Evolutionary conservation across 2,797 vertebrate genomes (phyloP).

Genomic region (Vireo griseus): DNA sequence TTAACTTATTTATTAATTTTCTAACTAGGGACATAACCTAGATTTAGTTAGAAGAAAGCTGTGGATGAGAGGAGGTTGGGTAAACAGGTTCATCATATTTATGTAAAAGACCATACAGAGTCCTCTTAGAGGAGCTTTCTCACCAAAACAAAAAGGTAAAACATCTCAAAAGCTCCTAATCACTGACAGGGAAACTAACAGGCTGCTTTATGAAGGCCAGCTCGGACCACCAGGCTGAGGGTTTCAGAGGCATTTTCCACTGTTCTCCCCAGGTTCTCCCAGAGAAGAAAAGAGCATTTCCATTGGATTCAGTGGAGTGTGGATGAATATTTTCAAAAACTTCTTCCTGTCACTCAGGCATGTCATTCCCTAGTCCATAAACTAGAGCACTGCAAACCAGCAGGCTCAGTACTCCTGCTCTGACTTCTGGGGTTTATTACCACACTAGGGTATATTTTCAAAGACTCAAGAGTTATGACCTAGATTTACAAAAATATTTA

Average conservation of each 20-base stretch:
- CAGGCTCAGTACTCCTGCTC: neutral
- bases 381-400: neutral
- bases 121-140: neutral
- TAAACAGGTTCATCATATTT: slow-evolving; percentile 3
- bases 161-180: neutral
- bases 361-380: neutral
- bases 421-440: neutral
- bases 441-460: neutral
- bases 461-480: neutral
- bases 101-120: neutral
- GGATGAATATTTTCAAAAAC: neutral
- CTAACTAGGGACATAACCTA: slow-evolving; percentile 53
- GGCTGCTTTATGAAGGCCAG: neutral
- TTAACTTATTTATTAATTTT: slow-evolving; percentile 58
- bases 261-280: neutral
- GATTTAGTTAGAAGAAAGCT: slow-evolving; percentile 13
- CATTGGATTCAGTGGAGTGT: neutral
- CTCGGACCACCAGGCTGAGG: neutral
- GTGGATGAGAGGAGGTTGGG: neutral
- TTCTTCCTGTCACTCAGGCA: neutral
- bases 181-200: fast-evolving
- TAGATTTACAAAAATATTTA: slow-evolving; percentile 17
- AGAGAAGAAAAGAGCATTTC: neutral
- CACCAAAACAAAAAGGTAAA: neutral
- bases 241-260: neutral